Conservation (phyloP, 2,113 vertebrate species). For the Synodontis membranacea region DNA sequence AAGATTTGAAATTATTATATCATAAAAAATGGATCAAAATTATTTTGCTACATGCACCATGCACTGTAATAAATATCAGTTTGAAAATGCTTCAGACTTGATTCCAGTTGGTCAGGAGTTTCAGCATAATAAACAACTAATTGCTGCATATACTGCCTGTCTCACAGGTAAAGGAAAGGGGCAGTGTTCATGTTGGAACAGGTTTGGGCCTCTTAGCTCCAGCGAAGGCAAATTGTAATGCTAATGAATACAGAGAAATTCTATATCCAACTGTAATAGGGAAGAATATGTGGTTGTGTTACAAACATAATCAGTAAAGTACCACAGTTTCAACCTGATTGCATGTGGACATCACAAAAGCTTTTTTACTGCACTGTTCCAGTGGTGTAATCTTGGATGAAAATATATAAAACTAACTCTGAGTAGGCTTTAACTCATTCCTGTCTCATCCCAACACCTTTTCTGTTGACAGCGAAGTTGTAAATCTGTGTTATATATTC, state of each 20-base stretch:
- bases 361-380: not conserved
- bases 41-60: not conserved
- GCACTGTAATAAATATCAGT: not conserved
- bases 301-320: not conserved
- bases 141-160: not conserved
- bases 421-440: not conserved
- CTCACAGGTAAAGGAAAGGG: not conserved
- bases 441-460: not conserved
- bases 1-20: too few species aligned
- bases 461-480: not conserved
- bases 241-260: not conserved
- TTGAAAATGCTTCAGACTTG: too few species aligned
- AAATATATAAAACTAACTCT: not conserved
- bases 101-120: not conserved
- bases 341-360: not conserved
- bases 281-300: not conserved
- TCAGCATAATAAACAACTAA: not conserved
- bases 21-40: not conserved
- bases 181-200: not conserved
- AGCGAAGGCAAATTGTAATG: not conserved
- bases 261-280: not conserved
- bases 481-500: not conserved
- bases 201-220: not conserved
- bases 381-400: not conserved
- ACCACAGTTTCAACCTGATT: not conserved